Evolutionary conservation across 2,113 vertebrate species (phyloP).

Genomic region (Tylochromis polylepis): DNA sequence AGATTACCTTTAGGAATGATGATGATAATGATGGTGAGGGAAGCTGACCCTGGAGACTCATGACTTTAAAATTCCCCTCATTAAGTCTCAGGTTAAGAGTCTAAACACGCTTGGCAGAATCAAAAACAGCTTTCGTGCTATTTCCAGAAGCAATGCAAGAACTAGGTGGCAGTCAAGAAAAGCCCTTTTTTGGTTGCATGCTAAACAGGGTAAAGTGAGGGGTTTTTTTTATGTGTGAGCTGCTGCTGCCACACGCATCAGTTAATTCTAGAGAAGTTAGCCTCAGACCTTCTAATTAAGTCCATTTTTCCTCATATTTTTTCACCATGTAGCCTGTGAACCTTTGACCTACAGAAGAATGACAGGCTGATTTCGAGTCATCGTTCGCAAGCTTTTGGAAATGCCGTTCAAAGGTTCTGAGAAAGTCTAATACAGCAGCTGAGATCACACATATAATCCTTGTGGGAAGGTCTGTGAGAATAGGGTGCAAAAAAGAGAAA

Average conservation of each 20-base stretch:
- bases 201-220: neutral
- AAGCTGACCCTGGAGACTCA: slow-evolving; percentile 2
- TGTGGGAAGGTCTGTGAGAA: slow-evolving; percentile 42
- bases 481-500: neutral
- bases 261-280: neutral
- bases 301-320: neutral
- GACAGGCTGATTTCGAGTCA: neutral
- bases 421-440: slow-evolving; percentile 18
- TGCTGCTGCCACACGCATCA: neutral
- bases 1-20: slow-evolving; percentile 46
- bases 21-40: slow-evolving; percentile 20
- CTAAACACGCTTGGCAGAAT: slow-evolving; percentile 12
- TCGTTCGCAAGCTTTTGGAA: neutral
- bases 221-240: neutral
- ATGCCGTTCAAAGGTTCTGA: neutral
- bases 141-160: neutral
- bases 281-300: neutral
- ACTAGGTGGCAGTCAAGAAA: neutral
- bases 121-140: slow-evolving; percentile 6
- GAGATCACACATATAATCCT: slow-evolving; percentile 30
- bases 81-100: slow-evolving; percentile 26
- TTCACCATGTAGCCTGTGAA: neutral
- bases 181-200: slow-evolving; percentile 13
- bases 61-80: slow-evolving; percentile 16
- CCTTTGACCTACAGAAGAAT: neutral